phyloP scores from a whole-genome alignment of 2,113 vertebrate species.

The Calyptommatus sinebrachiatus region DNA sequence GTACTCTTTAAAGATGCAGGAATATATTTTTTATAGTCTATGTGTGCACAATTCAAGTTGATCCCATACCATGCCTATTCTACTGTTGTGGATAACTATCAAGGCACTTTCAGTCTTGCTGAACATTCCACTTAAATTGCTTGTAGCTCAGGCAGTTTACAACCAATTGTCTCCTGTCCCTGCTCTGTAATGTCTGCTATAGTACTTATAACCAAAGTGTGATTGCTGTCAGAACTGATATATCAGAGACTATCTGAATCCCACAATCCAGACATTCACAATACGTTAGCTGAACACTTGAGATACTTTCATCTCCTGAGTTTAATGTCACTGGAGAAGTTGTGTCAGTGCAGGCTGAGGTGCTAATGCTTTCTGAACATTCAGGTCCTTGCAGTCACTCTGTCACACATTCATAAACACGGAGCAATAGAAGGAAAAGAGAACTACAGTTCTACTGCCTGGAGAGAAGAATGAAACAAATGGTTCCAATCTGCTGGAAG shows the following conservation, averaged over 20 bases:
- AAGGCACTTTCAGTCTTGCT: conserved; percentile 23
- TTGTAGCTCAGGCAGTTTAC: conserved; percentile 14
- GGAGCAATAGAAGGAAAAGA: not conserved
- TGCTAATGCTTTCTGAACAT: not conserved
- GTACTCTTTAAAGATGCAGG: conserved; percentile 44
- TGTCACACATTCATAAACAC: not conserved
- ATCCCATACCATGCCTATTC: conserved; percentile 40
- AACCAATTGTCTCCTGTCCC: conserved; percentile 13
- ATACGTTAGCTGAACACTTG: not conserved
- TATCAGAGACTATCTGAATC: not conserved
- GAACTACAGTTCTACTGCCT: conserved; percentile 13
- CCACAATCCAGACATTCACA: not conserved
- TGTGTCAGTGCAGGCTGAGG: not conserved
- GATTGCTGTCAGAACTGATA: conserved; percentile 25
- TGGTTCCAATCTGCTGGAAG: conserved; percentile 31
- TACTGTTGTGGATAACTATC: conserved; percentile 20
- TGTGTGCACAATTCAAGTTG: conserved; percentile 27
- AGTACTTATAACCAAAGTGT: conserved; percentile 25
- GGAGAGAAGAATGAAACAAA: conserved; percentile 8
- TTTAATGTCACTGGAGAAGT: not conserved
- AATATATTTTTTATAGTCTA: not conserved
- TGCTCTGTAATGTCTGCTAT: conserved; percentile 21
- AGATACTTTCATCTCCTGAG: conserved; percentile 3
- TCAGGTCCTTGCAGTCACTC: no score
- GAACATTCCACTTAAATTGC: conserved; percentile 24